Conservation (phyloP, 1,140 invertebrate genomes). For the Drosophila oshimai region DNA sequence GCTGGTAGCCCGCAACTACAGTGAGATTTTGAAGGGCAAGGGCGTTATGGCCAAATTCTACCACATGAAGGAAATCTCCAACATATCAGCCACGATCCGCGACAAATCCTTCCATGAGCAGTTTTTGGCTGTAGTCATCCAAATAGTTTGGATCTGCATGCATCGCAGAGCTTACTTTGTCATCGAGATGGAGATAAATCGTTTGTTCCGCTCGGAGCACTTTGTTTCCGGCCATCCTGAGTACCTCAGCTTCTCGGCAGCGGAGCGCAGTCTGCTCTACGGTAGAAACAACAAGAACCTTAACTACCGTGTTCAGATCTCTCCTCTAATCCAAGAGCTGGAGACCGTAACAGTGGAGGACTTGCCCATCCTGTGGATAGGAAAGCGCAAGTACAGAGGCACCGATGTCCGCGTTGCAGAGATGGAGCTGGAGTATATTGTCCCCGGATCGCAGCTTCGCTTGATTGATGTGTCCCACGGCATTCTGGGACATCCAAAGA, state of each 20-base stretch:
- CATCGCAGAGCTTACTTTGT: conserved; percentile 61
- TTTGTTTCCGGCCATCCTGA: conserved; percentile 32
- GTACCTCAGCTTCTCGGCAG: conserved; percentile 37
- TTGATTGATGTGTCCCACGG: conserved; percentile 71
- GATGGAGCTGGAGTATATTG: conserved; percentile 75
- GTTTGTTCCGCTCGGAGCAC: conserved; percentile 72
- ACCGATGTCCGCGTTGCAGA: conserved; percentile 52
- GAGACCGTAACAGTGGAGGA: conserved; percentile 43
- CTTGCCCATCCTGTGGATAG: conserved; percentile 75
- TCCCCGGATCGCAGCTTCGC: conserved; percentile 54
- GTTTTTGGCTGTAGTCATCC: conserved; percentile 57
- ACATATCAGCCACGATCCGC: conserved; percentile 51
- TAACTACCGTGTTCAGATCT: conserved; percentile 65
- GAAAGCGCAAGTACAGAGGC: conserved; percentile 70
- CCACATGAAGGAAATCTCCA: conserved; percentile 50
- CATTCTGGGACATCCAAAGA: conserved; percentile 70
- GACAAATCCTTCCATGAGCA: conserved; percentile 68
- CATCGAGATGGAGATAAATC: conserved; percentile 76
- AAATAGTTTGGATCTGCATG: conserved; percentile 72
- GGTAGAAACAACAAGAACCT: conserved; percentile 57
- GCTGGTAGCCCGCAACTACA: conserved; percentile 72
- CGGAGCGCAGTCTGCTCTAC: conserved; percentile 62
- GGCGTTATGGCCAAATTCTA: conserved; percentile 53
- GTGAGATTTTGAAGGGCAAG: conserved; percentile 52
- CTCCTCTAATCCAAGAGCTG: conserved; percentile 68